A percentile compares a stretch with the other conserved stretches of the same genome.
phyloP scores from a whole-genome alignment of 2,797 vertebrate species.

The Anguilla anguilla region DNA sequence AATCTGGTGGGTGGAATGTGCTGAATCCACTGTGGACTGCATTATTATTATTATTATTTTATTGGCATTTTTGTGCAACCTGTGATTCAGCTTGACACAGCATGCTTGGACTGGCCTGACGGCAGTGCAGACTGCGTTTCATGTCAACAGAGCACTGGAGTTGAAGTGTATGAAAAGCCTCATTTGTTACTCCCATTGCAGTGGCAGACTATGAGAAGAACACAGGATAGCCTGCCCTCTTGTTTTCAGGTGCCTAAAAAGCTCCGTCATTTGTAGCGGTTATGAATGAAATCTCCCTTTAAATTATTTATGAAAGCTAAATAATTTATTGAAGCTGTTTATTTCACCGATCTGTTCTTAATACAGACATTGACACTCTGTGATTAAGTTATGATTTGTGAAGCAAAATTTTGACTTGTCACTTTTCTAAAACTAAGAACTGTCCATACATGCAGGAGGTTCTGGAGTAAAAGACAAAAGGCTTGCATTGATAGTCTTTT shows the following conservation, averaged over 20 bases:
- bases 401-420: background rate
- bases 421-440: background rate
- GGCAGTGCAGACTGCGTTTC: constrained; percentile 46
- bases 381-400: background rate
- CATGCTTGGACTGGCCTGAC: constrained; percentile 71
- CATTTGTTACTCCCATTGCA: background rate
- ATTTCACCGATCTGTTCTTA: background rate
- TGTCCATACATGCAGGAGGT: background rate
- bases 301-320: constrained; percentile 13
- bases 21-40: constrained; percentile 55
- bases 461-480: background rate
- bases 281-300: background rate
- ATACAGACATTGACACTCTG: background rate
- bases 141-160: constrained; percentile 43
- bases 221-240: constrained; percentile 2
- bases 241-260: constrained; percentile 16
- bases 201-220: background rate
- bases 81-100: constrained; percentile 67
- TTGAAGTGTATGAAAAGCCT: constrained; percentile 40
- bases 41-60: constrained; percentile 56
- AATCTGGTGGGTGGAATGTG: constrained; percentile 61
- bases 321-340: constrained; percentile 16
- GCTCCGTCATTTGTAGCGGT: constrained; percentile 19
- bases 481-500: background rate
- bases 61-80: constrained; percentile 61